These are phyloP conservation scores for Oostethus manadensis DNA, from an alignment of 2,113 vertebrate genomes.

Conservation along the genomic window DNA sequence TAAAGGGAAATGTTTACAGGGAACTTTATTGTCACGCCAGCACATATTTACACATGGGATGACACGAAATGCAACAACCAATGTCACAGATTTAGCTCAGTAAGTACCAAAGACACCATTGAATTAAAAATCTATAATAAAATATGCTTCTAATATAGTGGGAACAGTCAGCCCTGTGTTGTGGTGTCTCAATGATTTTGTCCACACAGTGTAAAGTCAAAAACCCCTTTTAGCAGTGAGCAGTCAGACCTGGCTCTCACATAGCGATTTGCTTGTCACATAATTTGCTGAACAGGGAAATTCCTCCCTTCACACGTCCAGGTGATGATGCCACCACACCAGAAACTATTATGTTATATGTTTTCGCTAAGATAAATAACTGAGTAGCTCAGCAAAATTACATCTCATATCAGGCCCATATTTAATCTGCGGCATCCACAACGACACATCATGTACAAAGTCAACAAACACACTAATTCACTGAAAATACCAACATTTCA, in stretches of 20 bases:
- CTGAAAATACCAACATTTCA: conserved; percentile 32
- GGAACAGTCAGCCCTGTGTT: no score
- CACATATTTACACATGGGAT: no score
- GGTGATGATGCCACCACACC: conserved; percentile 36
- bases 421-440: conserved; percentile 45
- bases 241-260: conserved; percentile 46
- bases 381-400: conserved; percentile 16
- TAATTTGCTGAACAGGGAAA: conserved; percentile 55
- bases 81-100: no score
- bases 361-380: neutral
- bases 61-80: no score
- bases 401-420: conserved; percentile 40
- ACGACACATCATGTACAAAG: conserved; percentile 19
- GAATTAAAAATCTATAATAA: no score
- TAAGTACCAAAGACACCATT: no score
- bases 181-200: neutral
- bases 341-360: conserved; percentile 36
- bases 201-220: neutral
- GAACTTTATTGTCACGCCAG: no score
- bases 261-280: conserved; percentile 48
- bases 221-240: conserved; percentile 8
- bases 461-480: conserved; percentile 8
- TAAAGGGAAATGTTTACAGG: no score
- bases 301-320: conserved; percentile 39
- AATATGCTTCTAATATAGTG: neutral